Evolutionary conservation across 2,113 vertebrate species (phyloP).

Genomic region (Patagioenas fasciata): DNA sequence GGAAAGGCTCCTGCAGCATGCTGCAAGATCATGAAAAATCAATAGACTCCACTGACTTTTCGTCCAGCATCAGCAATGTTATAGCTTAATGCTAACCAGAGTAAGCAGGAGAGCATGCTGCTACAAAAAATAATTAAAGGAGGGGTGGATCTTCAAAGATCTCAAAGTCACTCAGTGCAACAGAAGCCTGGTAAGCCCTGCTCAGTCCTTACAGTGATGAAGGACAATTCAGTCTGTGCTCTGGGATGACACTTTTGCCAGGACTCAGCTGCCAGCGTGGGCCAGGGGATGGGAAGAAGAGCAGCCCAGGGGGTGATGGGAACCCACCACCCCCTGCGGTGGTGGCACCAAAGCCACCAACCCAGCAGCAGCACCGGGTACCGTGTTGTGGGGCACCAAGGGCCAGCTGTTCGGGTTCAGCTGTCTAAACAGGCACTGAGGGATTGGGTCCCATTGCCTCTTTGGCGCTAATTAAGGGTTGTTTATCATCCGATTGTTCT

Average conservation of each 20-base stretch:
- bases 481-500: constrained; percentile 3
- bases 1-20: not conserved
- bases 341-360: not conserved
- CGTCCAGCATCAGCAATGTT: not conserved
- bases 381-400: rapidly evolving
- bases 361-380: not conserved
- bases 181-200: not conserved
- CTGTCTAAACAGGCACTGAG: constrained; percentile 34
- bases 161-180: not conserved
- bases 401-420: not conserved
- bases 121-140: not conserved
- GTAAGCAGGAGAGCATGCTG: not conserved
- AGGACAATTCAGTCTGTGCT: rapidly evolving
- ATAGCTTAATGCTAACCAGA: not conserved
- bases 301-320: rapidly evolving
- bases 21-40: constrained; percentile 1
- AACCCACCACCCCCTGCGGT: rapidly evolving
- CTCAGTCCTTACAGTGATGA: not conserved
- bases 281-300: not conserved
- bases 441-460: not conserved
- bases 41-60: constrained; percentile 9
- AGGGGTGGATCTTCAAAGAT: not conserved
- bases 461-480: not conserved
- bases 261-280: rapidly evolving
- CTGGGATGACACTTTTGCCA: not conserved